A percentile compares a stretch with the other conserved stretches of the same genome.
Evolutionary conservation across 2,888 invertebrate species (phyloP).

Genomic region (Aporophyla nigra): DNA sequence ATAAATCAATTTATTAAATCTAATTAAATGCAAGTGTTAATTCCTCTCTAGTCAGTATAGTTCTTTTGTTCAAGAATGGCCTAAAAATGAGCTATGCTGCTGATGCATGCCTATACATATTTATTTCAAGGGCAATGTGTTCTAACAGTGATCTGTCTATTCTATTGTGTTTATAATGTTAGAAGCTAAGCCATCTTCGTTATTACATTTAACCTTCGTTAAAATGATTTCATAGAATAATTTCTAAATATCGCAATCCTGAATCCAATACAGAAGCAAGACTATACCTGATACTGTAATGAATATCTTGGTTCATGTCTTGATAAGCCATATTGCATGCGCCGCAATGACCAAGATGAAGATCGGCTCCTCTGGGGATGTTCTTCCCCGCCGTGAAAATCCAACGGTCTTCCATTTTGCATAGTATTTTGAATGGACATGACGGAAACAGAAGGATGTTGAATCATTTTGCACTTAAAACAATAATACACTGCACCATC

Average conservation of each 20-base stretch:
- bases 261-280: slow-evolving; percentile 8
- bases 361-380: slow-evolving; percentile 81
- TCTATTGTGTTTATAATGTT: slow-evolving; percentile 1
- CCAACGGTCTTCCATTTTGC: slow-evolving; percentile 81
- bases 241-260: slow-evolving; percentile 25
- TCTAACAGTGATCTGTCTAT: slow-evolving; percentile 17
- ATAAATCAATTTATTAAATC: background rate
- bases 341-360: slow-evolving; percentile 83
- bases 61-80: slow-evolving; percentile 23
- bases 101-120: background rate
- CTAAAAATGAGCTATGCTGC: slow-evolving; percentile 12
- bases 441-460: slow-evolving; percentile 76
- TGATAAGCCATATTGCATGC: slow-evolving; percentile 75
- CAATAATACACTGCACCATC: slow-evolving; percentile 80
- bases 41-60: slow-evolving; percentile 3
- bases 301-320: slow-evolving; percentile 85
- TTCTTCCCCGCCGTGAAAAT: slow-evolving; percentile 71
- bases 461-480: slow-evolving; percentile 80
- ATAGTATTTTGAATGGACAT: slow-evolving; percentile 79
- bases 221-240: slow-evolving; percentile 42
- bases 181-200: slow-evolving; percentile 9
- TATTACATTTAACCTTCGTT: slow-evolving; percentile 28
- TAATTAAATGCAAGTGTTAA: background rate
- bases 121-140: slow-evolving; percentile 25
- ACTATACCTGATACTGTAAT: slow-evolving; percentile 82